These are phyloP conservation scores for Neodon shergylaensis DNA, from an alignment of 2,113 vertebrate species.

Conservation along the genomic window DNA sequence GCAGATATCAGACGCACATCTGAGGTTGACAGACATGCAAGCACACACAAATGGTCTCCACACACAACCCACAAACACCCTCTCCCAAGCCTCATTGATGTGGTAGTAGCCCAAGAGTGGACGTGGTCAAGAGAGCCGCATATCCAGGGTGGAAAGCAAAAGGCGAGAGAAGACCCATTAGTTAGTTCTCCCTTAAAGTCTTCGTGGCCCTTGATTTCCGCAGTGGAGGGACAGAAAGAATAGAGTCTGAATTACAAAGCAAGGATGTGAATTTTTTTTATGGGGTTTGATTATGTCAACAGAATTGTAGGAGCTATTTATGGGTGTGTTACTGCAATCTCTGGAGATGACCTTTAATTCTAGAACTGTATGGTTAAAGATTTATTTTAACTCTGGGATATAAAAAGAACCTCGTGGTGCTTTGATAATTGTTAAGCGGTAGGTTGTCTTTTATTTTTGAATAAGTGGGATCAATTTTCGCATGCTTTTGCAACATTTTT, in stretches of 20 bases:
- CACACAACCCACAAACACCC: not conserved
- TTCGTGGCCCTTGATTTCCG: not conserved
- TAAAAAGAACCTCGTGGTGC: slow-evolving; percentile 53
- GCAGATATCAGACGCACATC: not conserved
- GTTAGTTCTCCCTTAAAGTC: not conserved
- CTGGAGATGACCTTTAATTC: slow-evolving; percentile 46
- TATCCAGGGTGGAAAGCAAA: not conserved
- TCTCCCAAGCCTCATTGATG: too few species aligned
- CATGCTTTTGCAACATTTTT: not conserved
- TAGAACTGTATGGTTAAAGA: not conserved
- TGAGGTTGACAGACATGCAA: not conserved
- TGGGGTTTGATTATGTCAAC: not conserved
- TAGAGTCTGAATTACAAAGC: not conserved
- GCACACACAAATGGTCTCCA: not conserved
- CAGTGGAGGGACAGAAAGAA: slow-evolving; percentile 2
- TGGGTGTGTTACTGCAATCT: not conserved
- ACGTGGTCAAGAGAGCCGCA: not conserved
- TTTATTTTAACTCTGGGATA: not conserved
- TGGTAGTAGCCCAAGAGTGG: not conserved
- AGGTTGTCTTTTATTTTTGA: slow-evolving; percentile 40
- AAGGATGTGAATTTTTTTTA: not conserved
- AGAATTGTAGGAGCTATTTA: slow-evolving; percentile 49
- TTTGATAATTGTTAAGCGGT: slow-evolving; percentile 31
- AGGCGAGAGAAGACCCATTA: accelerated
- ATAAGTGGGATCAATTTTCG: slow-evolving; percentile 41